Evolutionary conservation across 1,140 invertebrate species (phyloP).

Genomic region (Thrips palmi): DNA sequence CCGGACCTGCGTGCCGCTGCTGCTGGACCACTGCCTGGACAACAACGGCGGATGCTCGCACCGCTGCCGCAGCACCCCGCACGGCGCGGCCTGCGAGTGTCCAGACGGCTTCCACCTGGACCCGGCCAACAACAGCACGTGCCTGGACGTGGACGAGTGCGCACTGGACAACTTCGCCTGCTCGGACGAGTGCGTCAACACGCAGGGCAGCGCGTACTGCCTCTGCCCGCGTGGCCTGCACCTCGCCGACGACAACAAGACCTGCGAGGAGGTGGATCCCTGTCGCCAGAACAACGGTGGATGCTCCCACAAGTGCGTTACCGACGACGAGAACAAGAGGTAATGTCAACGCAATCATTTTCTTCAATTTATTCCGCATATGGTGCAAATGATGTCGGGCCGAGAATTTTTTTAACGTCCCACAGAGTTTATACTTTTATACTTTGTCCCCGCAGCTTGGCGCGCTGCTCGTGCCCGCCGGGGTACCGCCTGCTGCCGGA

Average conservation of each 20-base stretch:
- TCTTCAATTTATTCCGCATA: no score
- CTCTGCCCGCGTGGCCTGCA: constrained; percentile 25
- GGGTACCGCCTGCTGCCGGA: no score
- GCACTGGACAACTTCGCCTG: constrained; percentile 30
- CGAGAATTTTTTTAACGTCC: no score
- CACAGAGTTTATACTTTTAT: no score
- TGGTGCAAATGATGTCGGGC: constrained; percentile 3
- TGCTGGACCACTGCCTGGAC: constrained; percentile 18
- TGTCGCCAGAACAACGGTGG: constrained; percentile 27
- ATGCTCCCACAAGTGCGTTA: constrained; percentile 30
- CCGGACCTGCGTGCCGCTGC: constrained; percentile 14
- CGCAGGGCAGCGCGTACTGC: constrained; percentile 29
- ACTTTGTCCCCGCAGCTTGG: no score
- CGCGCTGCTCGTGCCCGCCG: no score
- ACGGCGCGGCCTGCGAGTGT: constrained; percentile 39
- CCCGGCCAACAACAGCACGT: constrained; percentile 21
- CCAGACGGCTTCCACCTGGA: constrained; percentile 24
- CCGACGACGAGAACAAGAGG: constrained; percentile 24
- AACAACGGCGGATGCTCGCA: constrained; percentile 23
- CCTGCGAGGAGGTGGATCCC: constrained; percentile 24
- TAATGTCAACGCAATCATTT: constrained; percentile 22
- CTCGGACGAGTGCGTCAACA: constrained; percentile 33
- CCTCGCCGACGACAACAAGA: constrained; percentile 28
- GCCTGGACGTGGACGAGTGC: constrained; percentile 31
- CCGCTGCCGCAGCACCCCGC: constrained; percentile 24